These are phyloP conservation scores for Myotis myotis DNA, from an alignment of 2,797 vertebrate genomes.

Conservation along the genomic window DNA sequence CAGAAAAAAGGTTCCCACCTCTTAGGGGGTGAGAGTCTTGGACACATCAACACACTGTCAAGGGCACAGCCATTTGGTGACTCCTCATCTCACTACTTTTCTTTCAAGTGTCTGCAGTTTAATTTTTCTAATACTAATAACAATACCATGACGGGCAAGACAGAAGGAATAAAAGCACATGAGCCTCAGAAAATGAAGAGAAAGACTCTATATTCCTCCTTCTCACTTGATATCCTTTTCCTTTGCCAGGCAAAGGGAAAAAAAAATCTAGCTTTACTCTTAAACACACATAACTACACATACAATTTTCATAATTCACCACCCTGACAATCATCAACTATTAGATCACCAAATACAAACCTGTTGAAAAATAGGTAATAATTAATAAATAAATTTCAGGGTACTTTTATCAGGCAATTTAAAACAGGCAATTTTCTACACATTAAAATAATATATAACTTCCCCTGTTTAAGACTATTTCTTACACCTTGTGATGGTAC, in stretches of 20 bases:
- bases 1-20: no score
- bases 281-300: background rate
- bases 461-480: background rate
- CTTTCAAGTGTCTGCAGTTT: background rate
- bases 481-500: background rate
- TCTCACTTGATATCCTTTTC: background rate
- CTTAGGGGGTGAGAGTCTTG: background rate
- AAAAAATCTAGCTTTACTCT: background rate
- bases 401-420: background rate
- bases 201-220: background rate
- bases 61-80: background rate
- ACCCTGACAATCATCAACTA: background rate
- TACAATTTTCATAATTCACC: background rate
- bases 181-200: background rate
- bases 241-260: background rate
- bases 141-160: background rate
- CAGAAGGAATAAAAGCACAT: background rate
- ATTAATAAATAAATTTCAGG: background rate
- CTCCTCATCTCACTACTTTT: background rate
- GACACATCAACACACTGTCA: background rate
- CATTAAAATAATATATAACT: background rate
- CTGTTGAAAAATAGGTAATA: background rate
- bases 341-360: background rate
- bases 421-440: background rate
- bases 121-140: background rate